Conservation (phyloP, 1,140 invertebrate genomes). For the Diorhabda carinulata region DNA sequence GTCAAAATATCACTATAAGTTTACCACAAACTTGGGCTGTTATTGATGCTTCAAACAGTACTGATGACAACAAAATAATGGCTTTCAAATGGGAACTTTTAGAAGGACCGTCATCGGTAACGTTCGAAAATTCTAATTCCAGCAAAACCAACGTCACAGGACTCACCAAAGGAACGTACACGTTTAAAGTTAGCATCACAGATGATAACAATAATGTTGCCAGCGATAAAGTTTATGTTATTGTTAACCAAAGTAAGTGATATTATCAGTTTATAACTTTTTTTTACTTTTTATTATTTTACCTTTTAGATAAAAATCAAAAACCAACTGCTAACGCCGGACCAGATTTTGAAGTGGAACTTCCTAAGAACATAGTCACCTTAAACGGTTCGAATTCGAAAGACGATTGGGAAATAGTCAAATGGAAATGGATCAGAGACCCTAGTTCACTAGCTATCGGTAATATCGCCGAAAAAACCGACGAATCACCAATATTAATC, state of each 20-base stretch:
- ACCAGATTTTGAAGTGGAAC: slow-evolving; percentile 70
- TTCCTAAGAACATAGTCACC: slow-evolving; percentile 71
- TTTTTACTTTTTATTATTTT: neutral
- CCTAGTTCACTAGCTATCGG: slow-evolving; percentile 79
- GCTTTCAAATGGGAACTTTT: slow-evolving; percentile 77
- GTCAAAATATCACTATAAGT: slow-evolving; percentile 54
- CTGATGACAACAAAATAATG: slow-evolving; percentile 79
- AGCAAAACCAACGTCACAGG: slow-evolving; percentile 70
- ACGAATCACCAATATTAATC: slow-evolving; percentile 72
- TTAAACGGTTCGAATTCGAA: slow-evolving; percentile 82
- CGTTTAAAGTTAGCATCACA: slow-evolving; percentile 77
- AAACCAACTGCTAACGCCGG: slow-evolving; percentile 84
- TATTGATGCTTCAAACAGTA: slow-evolving; percentile 77
- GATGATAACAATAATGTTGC: slow-evolving; percentile 81
- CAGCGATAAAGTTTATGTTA: slow-evolving; percentile 66
- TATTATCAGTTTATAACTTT: neutral
- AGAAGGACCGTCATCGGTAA: slow-evolving; percentile 59
- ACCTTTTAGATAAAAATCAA: slow-evolving; percentile 75
- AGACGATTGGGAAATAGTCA: slow-evolving; percentile 83
- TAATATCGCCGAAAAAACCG: slow-evolving; percentile 68
- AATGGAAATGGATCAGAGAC: slow-evolving; percentile 81
- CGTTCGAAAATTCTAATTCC: slow-evolving; percentile 46
- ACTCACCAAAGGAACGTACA: slow-evolving; percentile 80
- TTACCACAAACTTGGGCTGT: slow-evolving; percentile 74
- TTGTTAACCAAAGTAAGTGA: slow-evolving; percentile 85